Conservation (phyloP, 2,797 vertebrate species). For the Tympanoctomys barrerae region DNA sequence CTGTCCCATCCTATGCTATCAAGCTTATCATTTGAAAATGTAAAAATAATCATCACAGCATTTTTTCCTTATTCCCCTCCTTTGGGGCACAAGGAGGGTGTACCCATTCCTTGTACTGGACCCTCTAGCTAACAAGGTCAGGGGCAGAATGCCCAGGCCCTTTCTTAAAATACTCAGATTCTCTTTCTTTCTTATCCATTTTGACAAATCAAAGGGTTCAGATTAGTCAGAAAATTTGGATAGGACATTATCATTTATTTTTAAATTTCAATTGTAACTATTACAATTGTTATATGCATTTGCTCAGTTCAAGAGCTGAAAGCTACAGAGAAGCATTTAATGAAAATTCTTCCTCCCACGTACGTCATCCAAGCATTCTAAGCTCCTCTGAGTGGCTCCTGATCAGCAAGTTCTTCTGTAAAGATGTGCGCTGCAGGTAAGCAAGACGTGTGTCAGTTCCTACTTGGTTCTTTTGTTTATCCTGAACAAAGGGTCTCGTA, state of each 20-base stretch:
- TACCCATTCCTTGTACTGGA: neutral
- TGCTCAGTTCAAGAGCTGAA: neutral
- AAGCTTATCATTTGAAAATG: neutral
- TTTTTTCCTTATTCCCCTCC: neutral
- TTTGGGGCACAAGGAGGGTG: neutral
- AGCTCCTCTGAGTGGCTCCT: neutral
- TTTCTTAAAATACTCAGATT: neutral
- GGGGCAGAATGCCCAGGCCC: neutral
- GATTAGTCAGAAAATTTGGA: neutral
- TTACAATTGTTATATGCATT: neutral
- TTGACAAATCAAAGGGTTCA: neutral
- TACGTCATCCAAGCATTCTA: neutral
- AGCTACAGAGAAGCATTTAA: neutral
- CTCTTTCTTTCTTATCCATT: neutral
- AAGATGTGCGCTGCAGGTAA: neutral
- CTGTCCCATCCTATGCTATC: neutral
- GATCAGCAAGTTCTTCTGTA: neutral
- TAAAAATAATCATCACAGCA: neutral
- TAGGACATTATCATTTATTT: neutral
- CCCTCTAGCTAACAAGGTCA: neutral
- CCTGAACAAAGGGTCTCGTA: neutral
- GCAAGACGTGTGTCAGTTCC: neutral
- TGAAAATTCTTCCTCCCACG: neutral
- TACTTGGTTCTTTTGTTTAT: constrained; percentile 7
- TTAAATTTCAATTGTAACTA: neutral